Base-by-base conservation (phyloP, 1,140 invertebrate species). In the Papilio dardanus region DNA sequence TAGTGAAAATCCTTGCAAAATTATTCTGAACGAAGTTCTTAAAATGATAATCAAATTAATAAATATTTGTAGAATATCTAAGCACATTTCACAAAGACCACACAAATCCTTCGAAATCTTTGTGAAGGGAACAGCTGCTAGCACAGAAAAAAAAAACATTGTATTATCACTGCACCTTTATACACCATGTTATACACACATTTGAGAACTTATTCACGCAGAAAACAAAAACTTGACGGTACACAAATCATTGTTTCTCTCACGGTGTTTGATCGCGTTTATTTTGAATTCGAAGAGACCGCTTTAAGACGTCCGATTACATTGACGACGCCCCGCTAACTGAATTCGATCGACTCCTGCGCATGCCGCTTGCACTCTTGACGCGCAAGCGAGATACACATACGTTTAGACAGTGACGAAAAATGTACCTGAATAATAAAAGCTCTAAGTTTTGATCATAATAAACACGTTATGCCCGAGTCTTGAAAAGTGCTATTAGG, bases 241-340 rank as follows among this genome's bases (percentile, higher is more conserved):
- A 74, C 76, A 83, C 82, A 85, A 80, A 79, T 79, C 86, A 88
- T 88, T 75, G 80, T 79, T 76, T 84, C 73, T 81, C 73, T 83
- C 79, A 86, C 83, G 77, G 69, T 74, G 69, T 83, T 82, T 81
- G 83, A 83, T 86, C 87, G 83, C 81, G 83, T 84, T 83, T 80
- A 88, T 86, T 91, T 88, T 86, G 78, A 86, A 88, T 88, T 86
- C 78, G 74, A 76, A 82, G 81, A 84, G 79, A 83, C 74, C 80
- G 80, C 83, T 35, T 50, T 77, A 75, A 68, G 76, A 81, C 86
- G 81, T 88, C 90, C 87, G 87, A 87, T 88, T 88, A 85, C 87
- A 83, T 79, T 81, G 80, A 83, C 86, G 86, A 84, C 88, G 87
- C 86, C 84, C 83, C 90, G 89, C 91, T 87, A 88, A 92, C 89